Base-by-base conservation (phyloP, 2,888 invertebrate genomes). In the Herminia tarsipennalis region DNA sequence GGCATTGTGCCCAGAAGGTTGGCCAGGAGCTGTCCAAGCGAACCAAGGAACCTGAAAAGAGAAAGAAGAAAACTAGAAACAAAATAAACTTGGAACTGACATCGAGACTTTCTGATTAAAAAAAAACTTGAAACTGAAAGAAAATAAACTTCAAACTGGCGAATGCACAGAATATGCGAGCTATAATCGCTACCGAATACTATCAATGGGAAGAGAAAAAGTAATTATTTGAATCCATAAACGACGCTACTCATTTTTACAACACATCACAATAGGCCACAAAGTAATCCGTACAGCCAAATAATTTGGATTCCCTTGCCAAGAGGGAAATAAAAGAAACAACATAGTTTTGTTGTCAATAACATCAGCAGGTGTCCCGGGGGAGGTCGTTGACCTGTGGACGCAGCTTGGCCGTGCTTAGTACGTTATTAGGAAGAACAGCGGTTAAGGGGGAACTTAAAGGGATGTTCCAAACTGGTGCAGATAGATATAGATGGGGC, bases 331-430 rank as follows among this genome's bases (percentile, higher is more conserved):
- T 86, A 85, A 87, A 88, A 87, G 85, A 79, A 87, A 85, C 80
- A 78, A 74, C 75, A 75, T 73, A 75, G 62, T 65, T 65, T 60
- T 78, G 83, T 84, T 90, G 90, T 88, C 89, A 88, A 86, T 86
- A 86, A 87, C 88, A 88, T 86, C 86, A 83, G 84, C 81, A 84
- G 86, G 85, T 83, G 85, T 86, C 87, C 83, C 84, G 67, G 55
- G 74, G 86, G 75, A 86, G 86, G 86, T 84, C 86, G 74, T 82
- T 83, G 79, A 86, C 83, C 87, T 78, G 68, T 48, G 59, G 53
- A 50, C 47, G 46, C 53, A 68, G 69, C 66, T 64, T 70, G 70
- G 44, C 64, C 70, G 66, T 69, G 65, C 73, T 73, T 75, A 76
- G 50, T 49, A 45, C 69, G 64, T 71, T 73, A 76, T 73, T 71